Conservation (phyloP, 2,888 invertebrate species). For the Trissolcus brochymenae region DNA sequence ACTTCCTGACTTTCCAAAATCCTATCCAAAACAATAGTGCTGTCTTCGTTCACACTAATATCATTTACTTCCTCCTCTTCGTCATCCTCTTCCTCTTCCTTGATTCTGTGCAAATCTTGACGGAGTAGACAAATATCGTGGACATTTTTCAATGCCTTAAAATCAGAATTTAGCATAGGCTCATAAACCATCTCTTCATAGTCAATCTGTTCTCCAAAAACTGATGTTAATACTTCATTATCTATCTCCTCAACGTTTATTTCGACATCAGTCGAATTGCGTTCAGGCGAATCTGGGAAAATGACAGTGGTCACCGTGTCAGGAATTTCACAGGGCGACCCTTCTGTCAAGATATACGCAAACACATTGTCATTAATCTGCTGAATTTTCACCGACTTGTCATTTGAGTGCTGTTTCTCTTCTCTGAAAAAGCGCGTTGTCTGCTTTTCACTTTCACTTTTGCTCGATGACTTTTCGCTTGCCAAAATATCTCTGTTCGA, state of each 20-base stretch:
- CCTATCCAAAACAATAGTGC: conserved; percentile 57
- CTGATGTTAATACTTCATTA: conserved; percentile 36
- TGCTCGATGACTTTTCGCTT: conserved; percentile 1
- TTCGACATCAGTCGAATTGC: conserved; percentile 52
- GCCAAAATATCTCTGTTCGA: background rate
- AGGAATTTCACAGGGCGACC: conserved; percentile 72
- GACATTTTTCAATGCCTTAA: conserved; percentile 55
- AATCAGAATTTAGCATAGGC: conserved; percentile 57
- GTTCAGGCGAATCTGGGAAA: conserved; percentile 60
- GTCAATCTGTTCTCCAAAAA: conserved; percentile 63
- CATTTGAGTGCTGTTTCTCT: conserved; percentile 6
- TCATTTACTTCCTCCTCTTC: conserved; percentile 59
- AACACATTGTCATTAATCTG: conserved; percentile 19
- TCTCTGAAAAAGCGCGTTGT: background rate
- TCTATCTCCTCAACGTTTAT: conserved; percentile 52
- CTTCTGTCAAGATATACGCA: conserved; percentile 70
- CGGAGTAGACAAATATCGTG: conserved; percentile 60
- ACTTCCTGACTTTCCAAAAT: conserved; percentile 59
- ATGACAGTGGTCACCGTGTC: conserved; percentile 72
- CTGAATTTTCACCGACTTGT: conserved; percentile 16
- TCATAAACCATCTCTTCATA: conserved; percentile 34
- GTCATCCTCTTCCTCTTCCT: conserved; percentile 73
- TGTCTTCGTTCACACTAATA: conserved; percentile 56
- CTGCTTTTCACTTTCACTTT: conserved; percentile 4
- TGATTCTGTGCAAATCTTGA: conserved; percentile 68